phyloP scores from a whole-genome alignment of 2,113 vertebrate genomes.

The Benitochromis conjunctus region DNA sequence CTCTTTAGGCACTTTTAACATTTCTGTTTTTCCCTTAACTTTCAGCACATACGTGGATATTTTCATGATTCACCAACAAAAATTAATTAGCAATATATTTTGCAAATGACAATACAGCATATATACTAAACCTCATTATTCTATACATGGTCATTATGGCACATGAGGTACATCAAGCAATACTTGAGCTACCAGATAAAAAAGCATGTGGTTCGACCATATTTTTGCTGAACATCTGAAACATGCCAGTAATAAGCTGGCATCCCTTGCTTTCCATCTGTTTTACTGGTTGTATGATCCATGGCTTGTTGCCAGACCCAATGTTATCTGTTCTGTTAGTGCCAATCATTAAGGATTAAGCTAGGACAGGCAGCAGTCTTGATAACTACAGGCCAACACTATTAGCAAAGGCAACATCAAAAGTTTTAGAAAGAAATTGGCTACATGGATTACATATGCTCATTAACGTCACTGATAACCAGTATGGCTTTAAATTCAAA shows the following conservation, averaged over 20 bases:
- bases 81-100: neutral
- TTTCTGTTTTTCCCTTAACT: neutral
- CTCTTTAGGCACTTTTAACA: neutral
- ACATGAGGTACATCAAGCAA: neutral
- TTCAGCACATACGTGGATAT: neutral
- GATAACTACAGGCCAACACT: neutral
- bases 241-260: neutral
- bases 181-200: neutral
- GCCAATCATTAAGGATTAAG: neutral
- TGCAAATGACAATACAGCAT: neutral
- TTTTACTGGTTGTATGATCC: neutral
- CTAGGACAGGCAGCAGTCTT: neutral
- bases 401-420: neutral
- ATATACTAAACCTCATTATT: neutral
- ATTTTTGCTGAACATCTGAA: neutral
- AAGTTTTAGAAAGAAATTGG: neutral
- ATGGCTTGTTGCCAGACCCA: neutral
- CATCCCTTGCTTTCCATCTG: neutral
- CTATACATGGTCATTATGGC: neutral
- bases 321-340: neutral
- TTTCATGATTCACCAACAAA: neutral
- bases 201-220: neutral
- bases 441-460: neutral
- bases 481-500: neutral
- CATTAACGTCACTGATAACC: neutral